Evolutionary conservation across 2,113 vertebrate species (phyloP).

Genomic region (Scomber colias): DNA sequence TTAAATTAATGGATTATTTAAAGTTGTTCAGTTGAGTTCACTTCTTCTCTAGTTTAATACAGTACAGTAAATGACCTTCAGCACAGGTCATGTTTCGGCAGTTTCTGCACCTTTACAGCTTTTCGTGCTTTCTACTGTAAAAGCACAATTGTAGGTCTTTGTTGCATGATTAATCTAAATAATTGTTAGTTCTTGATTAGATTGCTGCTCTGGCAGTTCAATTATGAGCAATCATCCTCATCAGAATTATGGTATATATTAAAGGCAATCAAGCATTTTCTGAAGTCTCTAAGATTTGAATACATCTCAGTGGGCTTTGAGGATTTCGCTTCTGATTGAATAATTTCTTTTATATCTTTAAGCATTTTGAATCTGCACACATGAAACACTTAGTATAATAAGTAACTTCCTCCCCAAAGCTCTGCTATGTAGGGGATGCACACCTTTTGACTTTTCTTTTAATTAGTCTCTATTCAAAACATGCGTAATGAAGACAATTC

Average conservation of each 20-base stretch:
- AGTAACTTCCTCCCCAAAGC: too few species aligned
- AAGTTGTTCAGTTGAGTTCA: not conserved
- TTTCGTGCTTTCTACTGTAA: constrained; percentile 2
- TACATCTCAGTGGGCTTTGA: not conserved
- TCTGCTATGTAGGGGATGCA: too few species aligned
- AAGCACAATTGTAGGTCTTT: constrained; percentile 1
- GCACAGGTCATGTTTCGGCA: not conserved
- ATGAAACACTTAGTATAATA: not conserved
- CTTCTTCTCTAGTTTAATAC: not conserved
- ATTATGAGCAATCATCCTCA: constrained; percentile 36
- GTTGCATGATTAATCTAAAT: constrained; percentile 23
- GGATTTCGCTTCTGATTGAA: not conserved
- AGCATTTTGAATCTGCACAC: not conserved
- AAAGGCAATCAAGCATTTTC: constrained; percentile 41
- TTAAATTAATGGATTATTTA: not conserved
- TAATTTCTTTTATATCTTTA: constrained; percentile 2
- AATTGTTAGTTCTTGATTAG: constrained; percentile 34
- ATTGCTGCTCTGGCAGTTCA: constrained; percentile 26
- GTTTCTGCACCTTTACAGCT: not conserved
- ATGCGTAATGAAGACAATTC: not conserved
- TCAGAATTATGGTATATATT: constrained; percentile 29
- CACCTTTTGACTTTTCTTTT: too few species aligned
- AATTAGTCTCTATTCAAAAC: not conserved
- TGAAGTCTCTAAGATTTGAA: constrained; percentile 4
- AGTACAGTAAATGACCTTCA: not conserved